phyloP scores from a whole-genome alignment of 2,113 vertebrate genomes.

The Brienomyrus brachyistius region DNA sequence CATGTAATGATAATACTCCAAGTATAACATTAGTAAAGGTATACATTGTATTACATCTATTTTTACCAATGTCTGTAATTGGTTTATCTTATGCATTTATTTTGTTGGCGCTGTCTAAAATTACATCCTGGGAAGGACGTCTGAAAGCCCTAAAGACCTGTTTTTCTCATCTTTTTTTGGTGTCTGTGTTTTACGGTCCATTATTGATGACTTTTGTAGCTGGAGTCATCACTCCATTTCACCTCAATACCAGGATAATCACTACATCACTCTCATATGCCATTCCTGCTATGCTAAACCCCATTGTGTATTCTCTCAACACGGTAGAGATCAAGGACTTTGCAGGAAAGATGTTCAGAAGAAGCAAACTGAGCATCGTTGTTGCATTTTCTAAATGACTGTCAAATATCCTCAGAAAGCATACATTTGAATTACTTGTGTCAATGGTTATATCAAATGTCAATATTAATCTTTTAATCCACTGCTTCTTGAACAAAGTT shows the following conservation, averaged over 20 bases:
- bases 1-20: not conserved
- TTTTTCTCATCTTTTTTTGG: not conserved
- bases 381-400: not conserved
- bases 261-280: not conserved
- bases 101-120: not conserved
- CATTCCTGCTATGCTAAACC: not conserved
- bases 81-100: not conserved
- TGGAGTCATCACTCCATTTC: not conserved
- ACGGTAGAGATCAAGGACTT: not conserved
- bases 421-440: too few species aligned
- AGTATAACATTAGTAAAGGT: not conserved
- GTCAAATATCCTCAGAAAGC: not conserved
- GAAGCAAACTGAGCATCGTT: not conserved
- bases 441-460: too few species aligned
- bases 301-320: not conserved
- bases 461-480: too few species aligned
- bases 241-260: not conserved
- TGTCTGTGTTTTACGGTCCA: not conserved
- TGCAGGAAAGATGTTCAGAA: not conserved
- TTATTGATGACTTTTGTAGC: not conserved
- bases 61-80: not conserved
- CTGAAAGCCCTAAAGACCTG: not conserved
- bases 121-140: not conserved
- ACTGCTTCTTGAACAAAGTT: too few species aligned
- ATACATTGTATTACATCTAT: not conserved